Percentiles rank a stretch among this genome's conserved stretches.
Conservation (phyloP, 1,140 invertebrate species). For the Pteromalus puparum region DNA sequence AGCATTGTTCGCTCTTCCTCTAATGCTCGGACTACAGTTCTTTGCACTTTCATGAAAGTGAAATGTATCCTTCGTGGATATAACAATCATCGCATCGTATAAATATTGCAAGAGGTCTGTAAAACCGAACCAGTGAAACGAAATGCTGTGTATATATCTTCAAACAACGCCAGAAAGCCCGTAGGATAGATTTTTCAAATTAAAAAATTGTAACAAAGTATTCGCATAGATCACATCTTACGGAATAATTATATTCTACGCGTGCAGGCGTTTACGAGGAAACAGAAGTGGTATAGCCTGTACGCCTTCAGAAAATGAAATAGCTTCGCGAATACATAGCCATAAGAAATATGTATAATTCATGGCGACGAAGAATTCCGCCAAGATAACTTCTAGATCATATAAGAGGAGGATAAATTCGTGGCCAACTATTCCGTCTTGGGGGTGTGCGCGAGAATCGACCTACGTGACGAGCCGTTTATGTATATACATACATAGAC, state of each 20-base stretch:
- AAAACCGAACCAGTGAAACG: not conserved
- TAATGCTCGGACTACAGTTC: not conserved
- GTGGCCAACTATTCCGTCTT: not conserved
- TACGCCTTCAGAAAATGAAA: not conserved
- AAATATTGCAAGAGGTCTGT: not conserved
- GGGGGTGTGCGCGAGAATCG: not conserved
- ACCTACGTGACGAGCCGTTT: not conserved
- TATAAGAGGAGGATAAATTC: not conserved
- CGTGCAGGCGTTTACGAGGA: not conserved
- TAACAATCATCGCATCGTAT: not conserved
- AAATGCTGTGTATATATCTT: too few relatives aligned
- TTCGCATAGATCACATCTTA: too few relatives aligned
- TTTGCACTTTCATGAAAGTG: not conserved
- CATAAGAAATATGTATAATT: not conserved
- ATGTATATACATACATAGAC: too few relatives aligned
- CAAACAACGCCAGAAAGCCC: too few relatives aligned
- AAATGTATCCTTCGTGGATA: not conserved
- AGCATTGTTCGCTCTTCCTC: not conserved
- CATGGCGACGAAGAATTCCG: not conserved
- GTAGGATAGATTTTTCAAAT: too few relatives aligned
- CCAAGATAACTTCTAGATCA: not conserved
- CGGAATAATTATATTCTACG: not conserved
- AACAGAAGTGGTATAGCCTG: not conserved
- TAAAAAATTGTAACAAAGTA: too few relatives aligned
- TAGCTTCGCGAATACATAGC: not conserved